These are phyloP conservation scores for Phthorimaea operculella DNA, from an alignment of 1,140 invertebrate species.

Conservation along the genomic window DNA sequence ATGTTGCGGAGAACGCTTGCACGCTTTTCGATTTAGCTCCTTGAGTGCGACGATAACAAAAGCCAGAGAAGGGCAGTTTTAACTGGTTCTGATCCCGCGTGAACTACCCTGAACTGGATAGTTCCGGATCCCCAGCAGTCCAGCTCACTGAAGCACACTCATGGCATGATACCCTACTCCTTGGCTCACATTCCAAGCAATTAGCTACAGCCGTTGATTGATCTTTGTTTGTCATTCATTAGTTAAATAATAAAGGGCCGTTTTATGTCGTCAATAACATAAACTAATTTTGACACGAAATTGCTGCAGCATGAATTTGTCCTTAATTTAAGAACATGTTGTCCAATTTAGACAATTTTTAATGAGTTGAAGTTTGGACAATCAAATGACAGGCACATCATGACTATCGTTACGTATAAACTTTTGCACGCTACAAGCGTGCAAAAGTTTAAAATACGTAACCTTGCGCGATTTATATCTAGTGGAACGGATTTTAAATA, in stretches of 20 bases:
- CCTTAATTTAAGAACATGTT: too few relatives aligned
- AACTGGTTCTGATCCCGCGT: constrained; percentile 38
- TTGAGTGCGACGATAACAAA: constrained; percentile 15
- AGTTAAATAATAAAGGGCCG: neutral
- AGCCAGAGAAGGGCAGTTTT: constrained; percentile 28
- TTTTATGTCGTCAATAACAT: neutral
- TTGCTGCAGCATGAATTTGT: neutral
- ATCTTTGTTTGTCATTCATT: constrained; percentile 14
- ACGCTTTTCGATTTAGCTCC: constrained; percentile 1
- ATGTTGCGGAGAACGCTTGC: neutral
- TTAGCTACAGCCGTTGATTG: constrained; percentile 34
- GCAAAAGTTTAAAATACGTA: too few relatives aligned
- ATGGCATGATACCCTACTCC: neutral
- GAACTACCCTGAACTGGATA: constrained; percentile 40
- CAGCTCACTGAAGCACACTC: constrained; percentile 13
- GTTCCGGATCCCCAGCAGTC: constrained; percentile 27
- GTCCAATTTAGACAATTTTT: too few relatives aligned
- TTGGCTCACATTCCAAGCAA: constrained; percentile 43
- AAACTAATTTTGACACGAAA: neutral
- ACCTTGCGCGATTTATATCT: too few relatives aligned
- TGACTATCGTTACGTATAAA: too few relatives aligned
- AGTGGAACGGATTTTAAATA: too few relatives aligned
- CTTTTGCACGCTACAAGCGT: too few relatives aligned
- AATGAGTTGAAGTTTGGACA: too few relatives aligned
- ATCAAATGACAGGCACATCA: too few relatives aligned